phyloP scores from a whole-genome alignment of 1,140 invertebrate genomes.

The Scylla paramamosain region DNA sequence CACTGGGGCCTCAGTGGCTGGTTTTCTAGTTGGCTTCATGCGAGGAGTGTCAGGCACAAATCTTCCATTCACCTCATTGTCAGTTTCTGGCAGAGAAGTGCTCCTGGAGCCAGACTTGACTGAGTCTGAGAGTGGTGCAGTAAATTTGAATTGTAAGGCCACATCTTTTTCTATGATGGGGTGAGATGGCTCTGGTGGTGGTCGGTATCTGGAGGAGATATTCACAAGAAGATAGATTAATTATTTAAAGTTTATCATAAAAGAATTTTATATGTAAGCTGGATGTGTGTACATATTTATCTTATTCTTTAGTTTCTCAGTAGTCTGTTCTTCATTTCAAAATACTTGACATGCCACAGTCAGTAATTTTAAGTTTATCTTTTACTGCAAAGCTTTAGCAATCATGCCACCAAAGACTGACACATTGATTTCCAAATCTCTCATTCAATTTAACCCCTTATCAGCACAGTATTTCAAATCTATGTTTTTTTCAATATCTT shows the following conservation, averaged over 20 bases:
- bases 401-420: background rate
- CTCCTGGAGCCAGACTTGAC: constrained; percentile 6
- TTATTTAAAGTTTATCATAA: background rate
- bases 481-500: too few species aligned
- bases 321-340: background rate
- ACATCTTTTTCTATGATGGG: constrained; percentile 24
- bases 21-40: background rate
- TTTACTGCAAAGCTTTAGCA: background rate
- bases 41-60: background rate
- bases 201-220: constrained; percentile 26
- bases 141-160: constrained; percentile 36
- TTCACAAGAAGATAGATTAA: background rate
- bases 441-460: too few species aligned
- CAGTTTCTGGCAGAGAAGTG: background rate
- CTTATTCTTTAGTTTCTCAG: background rate
- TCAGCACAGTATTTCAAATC: too few species aligned
- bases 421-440: too few species aligned
- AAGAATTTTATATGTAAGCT: background rate
- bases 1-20: background rate
- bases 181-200: constrained; percentile 48
- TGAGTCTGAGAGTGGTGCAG: constrained; percentile 58
- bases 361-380: background rate
- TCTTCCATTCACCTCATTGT: constrained; percentile 21
- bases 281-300: background rate
- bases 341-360: background rate